A percentile compares a stretch with the other conserved stretches of the same genome.
phyloP scores from a whole-genome alignment of 2,113 vertebrate species.

The Naja naja region DNA sequence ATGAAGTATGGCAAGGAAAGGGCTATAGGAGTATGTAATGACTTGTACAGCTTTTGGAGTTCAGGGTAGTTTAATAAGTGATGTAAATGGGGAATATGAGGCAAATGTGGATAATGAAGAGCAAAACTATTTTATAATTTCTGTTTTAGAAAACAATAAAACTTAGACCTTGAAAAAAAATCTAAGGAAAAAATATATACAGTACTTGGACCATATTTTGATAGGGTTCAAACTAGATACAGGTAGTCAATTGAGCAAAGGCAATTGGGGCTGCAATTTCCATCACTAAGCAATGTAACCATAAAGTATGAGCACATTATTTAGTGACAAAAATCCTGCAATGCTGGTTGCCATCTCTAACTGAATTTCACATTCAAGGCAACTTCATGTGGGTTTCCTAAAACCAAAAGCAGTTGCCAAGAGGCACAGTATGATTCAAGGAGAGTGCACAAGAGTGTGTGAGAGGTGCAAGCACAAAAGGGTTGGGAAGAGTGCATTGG shows the following conservation, averaged over 20 bases:
- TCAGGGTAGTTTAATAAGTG: not conserved
- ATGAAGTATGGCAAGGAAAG: not conserved
- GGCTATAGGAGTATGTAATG: not conserved
- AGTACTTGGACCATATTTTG: not conserved
- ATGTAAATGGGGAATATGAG: not conserved
- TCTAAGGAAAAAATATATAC: not conserved
- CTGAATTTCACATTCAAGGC: not conserved
- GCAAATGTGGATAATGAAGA: not conserved
- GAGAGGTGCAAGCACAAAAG: not conserved
- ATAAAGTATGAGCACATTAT: not conserved
- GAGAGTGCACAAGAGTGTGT: not conserved
- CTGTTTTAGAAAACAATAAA: not conserved
- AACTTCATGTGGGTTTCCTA: not conserved
- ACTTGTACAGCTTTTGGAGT: not conserved
- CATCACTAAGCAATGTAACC: not conserved
- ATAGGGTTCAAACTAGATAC: not conserved
- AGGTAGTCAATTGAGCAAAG: not conserved
- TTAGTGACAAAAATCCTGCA: not conserved
- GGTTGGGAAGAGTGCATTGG: not conserved
- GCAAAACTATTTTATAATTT: not conserved
- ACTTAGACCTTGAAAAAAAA: not conserved
- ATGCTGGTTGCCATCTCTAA: not conserved
- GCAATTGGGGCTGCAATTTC: not conserved
- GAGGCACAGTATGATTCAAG: not conserved
- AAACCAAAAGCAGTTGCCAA: not conserved